Evolutionary conservation across 2,797 vertebrate genomes (phyloP).

Genomic region (Otolemur crassicaudatus): DNA sequence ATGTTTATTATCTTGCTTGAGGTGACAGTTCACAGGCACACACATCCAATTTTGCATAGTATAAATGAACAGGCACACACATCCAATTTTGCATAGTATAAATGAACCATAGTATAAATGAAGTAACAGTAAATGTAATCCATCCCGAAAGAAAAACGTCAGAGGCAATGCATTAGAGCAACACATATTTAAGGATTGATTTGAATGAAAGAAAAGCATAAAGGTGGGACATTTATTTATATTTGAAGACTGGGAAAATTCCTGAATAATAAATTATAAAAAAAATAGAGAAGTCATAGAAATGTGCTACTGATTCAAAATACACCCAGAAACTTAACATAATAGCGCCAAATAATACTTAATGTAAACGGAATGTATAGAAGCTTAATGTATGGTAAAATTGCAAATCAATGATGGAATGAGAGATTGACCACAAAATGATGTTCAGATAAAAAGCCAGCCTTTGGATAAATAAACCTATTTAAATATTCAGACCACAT

Average conservation of each 20-base stretch:
- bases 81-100: neutral
- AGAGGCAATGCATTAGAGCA: neutral
- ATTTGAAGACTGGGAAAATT: neutral
- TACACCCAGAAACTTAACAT: neutral
- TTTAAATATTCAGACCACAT: neutral
- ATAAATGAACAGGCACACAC: neutral
- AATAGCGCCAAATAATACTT: neutral
- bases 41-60: neutral
- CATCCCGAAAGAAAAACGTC: neutral
- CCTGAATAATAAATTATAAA: neutral
- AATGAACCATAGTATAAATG: neutral
- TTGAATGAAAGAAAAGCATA: neutral
- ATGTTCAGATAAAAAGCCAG: neutral
- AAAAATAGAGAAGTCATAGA: neutral
- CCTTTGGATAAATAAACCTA: neutral
- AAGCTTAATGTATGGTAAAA: neutral
- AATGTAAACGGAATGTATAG: neutral
- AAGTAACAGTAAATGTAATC: neutral
- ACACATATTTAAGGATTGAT: neutral
- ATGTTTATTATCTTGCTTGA: neutral
- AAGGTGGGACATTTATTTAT: neutral
- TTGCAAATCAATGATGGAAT: neutral
- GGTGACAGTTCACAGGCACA: neutral
- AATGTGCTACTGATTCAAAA: neutral
- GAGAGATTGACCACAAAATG: neutral